phyloP scores from a whole-genome alignment of 2,888 invertebrate genomes.

The Orthosia gracilis region DNA sequence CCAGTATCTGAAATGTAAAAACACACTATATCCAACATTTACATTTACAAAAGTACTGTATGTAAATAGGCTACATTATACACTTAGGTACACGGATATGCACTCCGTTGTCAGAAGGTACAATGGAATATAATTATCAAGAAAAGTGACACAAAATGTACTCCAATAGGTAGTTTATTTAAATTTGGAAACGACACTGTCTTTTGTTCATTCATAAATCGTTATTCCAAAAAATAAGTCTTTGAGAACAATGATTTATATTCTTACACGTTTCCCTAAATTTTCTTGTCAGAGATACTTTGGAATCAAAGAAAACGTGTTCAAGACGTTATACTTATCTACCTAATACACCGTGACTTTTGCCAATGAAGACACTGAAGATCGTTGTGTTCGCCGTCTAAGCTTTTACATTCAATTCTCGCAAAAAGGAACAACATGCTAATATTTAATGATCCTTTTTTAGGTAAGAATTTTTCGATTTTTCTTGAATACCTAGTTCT shows the following conservation, averaged over 20 bases:
- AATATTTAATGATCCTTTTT: background rate
- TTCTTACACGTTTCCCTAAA: background rate
- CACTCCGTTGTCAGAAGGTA: conserved; percentile 33
- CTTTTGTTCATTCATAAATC: conserved; percentile 47
- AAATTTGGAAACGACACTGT: conserved; percentile 45
- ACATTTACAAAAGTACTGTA: background rate
- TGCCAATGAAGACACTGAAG: conserved; percentile 25
- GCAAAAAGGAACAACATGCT: background rate
- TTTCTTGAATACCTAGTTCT: too few relatives aligned
- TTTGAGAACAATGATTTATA: conserved; percentile 9
- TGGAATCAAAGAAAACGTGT: conserved; percentile 25
- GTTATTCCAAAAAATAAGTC: conserved; percentile 15
- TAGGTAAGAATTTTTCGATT: background rate
- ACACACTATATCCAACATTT: background rate
- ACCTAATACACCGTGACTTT: conserved; percentile 25
- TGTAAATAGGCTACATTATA: conserved; percentile 15
- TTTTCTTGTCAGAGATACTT: background rate
- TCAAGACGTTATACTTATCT: conserved; percentile 7
- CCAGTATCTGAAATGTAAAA: too few relatives aligned
- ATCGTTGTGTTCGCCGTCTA: background rate
- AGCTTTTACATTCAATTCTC: background rate
- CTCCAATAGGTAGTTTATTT: conserved; percentile 38
- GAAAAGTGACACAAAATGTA: conserved; percentile 41
- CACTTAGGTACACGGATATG: conserved; percentile 47
- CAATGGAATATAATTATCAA: conserved; percentile 41